These are phyloP conservation scores for Standfussiana lucernea DNA, from an alignment of 2,888 invertebrate genomes.

Conservation along the genomic window DNA sequence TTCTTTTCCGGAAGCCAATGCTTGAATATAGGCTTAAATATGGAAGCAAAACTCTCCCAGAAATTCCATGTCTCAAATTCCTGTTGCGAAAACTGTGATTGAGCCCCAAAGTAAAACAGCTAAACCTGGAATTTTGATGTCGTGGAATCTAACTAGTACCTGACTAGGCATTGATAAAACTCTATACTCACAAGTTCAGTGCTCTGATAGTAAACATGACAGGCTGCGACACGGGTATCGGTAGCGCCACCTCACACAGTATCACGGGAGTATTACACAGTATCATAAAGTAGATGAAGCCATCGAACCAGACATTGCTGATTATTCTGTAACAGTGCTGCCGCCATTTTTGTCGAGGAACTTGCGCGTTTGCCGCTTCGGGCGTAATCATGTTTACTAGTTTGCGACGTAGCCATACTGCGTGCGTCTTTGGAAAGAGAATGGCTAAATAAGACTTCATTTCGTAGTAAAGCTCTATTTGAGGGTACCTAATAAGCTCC, in stretches of 20 bases:
- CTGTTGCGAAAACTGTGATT: too few species aligned
- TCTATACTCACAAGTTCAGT: conserved; percentile 77
- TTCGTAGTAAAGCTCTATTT: neutral
- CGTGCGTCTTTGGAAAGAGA: conserved; percentile 75
- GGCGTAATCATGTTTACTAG: conserved; percentile 83
- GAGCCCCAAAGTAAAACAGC: too few species aligned
- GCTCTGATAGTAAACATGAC: conserved; percentile 77
- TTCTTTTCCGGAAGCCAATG: too few species aligned
- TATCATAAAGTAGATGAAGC: conserved; percentile 84
- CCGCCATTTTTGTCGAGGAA: conserved; percentile 81
- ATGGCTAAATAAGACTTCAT: neutral
- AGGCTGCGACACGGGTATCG: conserved; percentile 65
- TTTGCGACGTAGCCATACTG: conserved; percentile 85
- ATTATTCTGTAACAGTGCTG: conserved; percentile 81
- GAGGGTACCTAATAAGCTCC: neutral
- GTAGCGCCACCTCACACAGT: conserved; percentile 81
- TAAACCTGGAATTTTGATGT: too few species aligned
- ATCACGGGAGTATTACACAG: conserved; percentile 86
- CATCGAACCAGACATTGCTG: conserved; percentile 85
- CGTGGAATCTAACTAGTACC: too few species aligned
- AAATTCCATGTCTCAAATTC: too few species aligned
- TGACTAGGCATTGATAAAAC: too few species aligned
- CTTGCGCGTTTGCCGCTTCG: conserved; percentile 76
- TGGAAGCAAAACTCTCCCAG: too few species aligned
- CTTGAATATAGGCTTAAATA: too few species aligned